Evolutionary conservation across 2,113 vertebrate species (phyloP).

Genomic region (Arothron firmamentum): DNA sequence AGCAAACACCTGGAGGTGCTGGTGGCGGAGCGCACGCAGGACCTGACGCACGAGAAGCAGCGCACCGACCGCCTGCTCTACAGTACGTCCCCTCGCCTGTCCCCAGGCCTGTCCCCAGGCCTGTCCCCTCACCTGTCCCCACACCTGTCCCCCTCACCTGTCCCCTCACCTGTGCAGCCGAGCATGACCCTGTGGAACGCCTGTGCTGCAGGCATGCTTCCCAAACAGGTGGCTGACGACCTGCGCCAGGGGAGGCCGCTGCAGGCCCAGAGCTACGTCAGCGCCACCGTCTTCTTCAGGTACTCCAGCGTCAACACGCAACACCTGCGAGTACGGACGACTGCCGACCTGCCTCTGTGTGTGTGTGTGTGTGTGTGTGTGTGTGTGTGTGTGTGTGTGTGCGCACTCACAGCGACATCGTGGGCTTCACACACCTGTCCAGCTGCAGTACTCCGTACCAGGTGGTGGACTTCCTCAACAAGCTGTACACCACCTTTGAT

Average conservation of each 20-base stretch:
- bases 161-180: too few species aligned
- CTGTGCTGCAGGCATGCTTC: conserved; percentile 78
- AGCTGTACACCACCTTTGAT: conserved; percentile 81
- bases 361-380: not conserved
- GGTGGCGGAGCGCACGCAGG: conserved; percentile 81
- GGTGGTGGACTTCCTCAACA: conserved; percentile 83
- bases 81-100: conserved; percentile 69
- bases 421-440: conserved; percentile 85
- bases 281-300: conserved; percentile 85
- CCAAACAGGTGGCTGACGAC: conserved; percentile 80
- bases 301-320: conserved; percentile 29
- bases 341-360: too few species aligned
- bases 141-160: not conserved
- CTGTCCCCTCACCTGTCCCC: not conserved
- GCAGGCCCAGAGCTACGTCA: conserved; percentile 81
- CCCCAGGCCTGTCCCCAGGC: too few species aligned
- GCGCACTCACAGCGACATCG: conserved; percentile 74
- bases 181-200: not conserved
- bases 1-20: conserved; percentile 86
- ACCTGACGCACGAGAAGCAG: conserved; percentile 86
- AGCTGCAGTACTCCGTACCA: conserved; percentile 81
- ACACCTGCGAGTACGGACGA: too few species aligned
- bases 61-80: conserved; percentile 81
- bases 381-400: not conserved
- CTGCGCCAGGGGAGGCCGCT: conserved; percentile 77